phyloP scores from a whole-genome alignment of 2,113 vertebrate genomes.

The Pelobates fuscus region DNA sequence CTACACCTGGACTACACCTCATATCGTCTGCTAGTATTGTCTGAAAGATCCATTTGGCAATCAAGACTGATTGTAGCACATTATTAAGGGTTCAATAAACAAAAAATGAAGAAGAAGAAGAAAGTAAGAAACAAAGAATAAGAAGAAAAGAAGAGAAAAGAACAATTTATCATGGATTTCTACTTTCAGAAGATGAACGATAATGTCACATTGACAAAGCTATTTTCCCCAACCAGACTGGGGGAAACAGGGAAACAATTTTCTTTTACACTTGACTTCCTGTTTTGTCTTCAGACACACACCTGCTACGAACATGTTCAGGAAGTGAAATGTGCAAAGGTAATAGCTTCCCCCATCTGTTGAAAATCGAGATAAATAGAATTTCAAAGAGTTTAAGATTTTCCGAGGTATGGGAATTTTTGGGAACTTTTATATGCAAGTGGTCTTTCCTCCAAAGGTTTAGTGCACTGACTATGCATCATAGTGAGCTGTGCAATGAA shows the following conservation, averaged over 20 bases:
- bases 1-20: background rate
- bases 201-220: background rate
- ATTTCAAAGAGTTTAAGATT: background rate
- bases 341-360: background rate
- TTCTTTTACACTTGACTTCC: background rate
- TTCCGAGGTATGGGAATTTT: background rate
- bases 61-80: background rate
- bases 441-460: too few relatives aligned
- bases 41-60: background rate
- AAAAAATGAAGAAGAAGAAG: background rate
- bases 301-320: background rate
- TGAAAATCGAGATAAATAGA: background rate
- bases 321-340: background rate
- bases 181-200: background rate
- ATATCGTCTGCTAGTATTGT: background rate
- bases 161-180: too few relatives aligned
- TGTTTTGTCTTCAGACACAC: background rate
- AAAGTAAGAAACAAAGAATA: background rate
- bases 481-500: too few relatives aligned
- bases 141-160: too few relatives aligned
- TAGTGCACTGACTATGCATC: too few relatives aligned
- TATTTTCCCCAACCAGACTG: background rate
- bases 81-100: background rate
- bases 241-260: slow-evolving; percentile 5
- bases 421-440: too few relatives aligned